Percentiles rank a stretch among this genome's conserved stretches.
Conservation (phyloP, 2,797 vertebrate species). For the Microctenopoma stevenorrisi region DNA sequence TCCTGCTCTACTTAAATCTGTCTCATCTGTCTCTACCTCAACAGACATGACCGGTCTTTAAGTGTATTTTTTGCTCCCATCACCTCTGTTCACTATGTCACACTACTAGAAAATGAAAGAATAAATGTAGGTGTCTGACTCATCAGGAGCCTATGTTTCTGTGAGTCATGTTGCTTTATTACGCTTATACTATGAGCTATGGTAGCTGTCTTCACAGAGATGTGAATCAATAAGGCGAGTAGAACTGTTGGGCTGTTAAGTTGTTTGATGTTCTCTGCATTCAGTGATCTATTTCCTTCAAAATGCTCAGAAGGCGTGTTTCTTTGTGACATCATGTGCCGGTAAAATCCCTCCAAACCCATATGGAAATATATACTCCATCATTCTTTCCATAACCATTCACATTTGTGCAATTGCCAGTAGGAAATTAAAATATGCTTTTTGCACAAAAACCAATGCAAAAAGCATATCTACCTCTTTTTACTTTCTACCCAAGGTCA, state of each 20-base stretch:
- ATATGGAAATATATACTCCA: slow-evolving; percentile 23
- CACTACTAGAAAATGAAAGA: slow-evolving; percentile 7
- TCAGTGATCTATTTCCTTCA: slow-evolving; percentile 26
- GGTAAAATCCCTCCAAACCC: slow-evolving; percentile 30
- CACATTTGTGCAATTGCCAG: slow-evolving; percentile 42
- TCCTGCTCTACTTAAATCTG: slow-evolving; percentile 12
- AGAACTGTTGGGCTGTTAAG: slow-evolving; percentile 5
- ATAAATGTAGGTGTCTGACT: neutral
- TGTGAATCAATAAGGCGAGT: slow-evolving; percentile 26
- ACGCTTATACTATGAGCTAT: slow-evolving; percentile 5
- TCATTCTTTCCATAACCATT: slow-evolving; percentile 34
- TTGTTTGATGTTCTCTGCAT: slow-evolving; percentile 11
- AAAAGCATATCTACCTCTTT: slow-evolving; percentile 72
- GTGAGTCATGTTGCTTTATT: slow-evolving; percentile 19
- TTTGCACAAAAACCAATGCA: slow-evolving; percentile 67
- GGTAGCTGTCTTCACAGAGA: slow-evolving; percentile 10
- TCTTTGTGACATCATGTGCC: slow-evolving; percentile 11
- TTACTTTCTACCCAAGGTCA: slow-evolving; percentile 79
- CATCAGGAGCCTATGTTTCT: neutral
- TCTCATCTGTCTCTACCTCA: slow-evolving; percentile 4
- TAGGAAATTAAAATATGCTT: slow-evolving; percentile 66
- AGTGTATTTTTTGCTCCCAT: slow-evolving; percentile 11
- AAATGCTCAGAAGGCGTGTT: neutral
- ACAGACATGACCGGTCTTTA: neutral
- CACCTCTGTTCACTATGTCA: neutral